These are phyloP conservation scores for Portevinia maculata DNA, from an alignment of 2,888 invertebrate genomes.

Conservation along the genomic window DNA sequence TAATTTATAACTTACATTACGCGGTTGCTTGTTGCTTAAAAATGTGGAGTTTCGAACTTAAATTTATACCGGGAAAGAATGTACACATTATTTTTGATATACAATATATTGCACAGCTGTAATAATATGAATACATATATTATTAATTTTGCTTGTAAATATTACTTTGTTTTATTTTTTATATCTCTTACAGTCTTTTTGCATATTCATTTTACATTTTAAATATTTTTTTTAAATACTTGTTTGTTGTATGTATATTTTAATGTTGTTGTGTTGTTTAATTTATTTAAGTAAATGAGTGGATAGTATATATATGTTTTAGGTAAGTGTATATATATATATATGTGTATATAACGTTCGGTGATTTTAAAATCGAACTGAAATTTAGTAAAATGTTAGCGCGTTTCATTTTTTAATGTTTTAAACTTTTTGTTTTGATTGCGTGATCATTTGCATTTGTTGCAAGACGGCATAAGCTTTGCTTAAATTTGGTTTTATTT, in stretches of 20 bases:
- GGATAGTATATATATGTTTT: conserved; percentile 31
- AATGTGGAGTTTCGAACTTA: conserved; percentile 57
- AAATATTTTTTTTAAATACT: conserved; percentile 41
- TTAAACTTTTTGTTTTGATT: conserved; percentile 53
- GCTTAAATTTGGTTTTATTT: conserved; percentile 26
- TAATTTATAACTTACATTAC: conserved; percentile 39
- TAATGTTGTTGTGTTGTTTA: conserved; percentile 34
- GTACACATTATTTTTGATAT: conserved; percentile 42
- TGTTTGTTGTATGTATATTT: conserved; percentile 44
- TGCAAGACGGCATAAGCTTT: conserved; percentile 63
- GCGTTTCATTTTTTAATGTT: conserved; percentile 31
- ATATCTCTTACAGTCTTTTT: conserved; percentile 67
- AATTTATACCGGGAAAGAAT: conserved; percentile 38
- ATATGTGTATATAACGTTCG: conserved; percentile 38
- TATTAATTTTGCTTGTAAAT: conserved; percentile 56
- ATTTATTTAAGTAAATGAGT: conserved; percentile 35
- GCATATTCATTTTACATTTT: conserved; percentile 40
- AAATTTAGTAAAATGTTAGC: conserved; percentile 36
- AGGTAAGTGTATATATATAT: conserved; percentile 54
- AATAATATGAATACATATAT: conserved; percentile 19
- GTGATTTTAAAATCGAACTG: conserved; percentile 38
- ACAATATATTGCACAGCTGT: conserved; percentile 42
- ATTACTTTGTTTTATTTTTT: conserved; percentile 50
- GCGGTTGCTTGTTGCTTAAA: conserved; percentile 38
- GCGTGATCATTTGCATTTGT: conserved; percentile 42